Evolutionary conservation across 2,888 invertebrate species (phyloP).

Genomic region (Lasioglossum malachurum): DNA sequence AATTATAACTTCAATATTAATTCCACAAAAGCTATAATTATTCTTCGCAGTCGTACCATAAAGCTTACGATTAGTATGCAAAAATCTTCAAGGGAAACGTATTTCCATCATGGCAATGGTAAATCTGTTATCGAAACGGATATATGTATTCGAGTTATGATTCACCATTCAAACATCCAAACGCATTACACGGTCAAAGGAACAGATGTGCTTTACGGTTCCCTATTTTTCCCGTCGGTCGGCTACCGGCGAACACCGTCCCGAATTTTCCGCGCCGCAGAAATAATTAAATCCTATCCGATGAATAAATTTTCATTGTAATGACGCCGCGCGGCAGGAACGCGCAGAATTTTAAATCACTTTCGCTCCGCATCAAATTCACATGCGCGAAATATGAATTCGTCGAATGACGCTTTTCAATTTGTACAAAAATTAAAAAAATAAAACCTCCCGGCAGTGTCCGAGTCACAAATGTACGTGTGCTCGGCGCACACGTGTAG

Average conservation of each 20-base stretch:
- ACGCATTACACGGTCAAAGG: background rate
- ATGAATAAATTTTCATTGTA: conserved; percentile 47
- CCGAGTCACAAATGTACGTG: background rate
- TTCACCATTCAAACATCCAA: background rate
- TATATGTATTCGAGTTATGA: background rate
- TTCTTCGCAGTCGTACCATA: background rate
- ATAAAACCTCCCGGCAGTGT: background rate
- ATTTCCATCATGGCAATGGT: background rate
- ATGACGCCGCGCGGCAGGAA: background rate
- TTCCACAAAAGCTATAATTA: background rate
- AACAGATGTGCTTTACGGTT: conserved; percentile 8
- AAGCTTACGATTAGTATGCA: background rate
- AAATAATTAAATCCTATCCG: conserved; percentile 51
- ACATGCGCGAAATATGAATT: conserved; percentile 24
- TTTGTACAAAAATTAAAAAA: background rate
- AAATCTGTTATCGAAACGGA: background rate
- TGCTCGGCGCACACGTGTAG: background rate
- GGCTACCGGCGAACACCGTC: background rate
- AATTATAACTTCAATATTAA: background rate
- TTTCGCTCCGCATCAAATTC: conserved; percentile 30
- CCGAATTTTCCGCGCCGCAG: conserved; percentile 2
- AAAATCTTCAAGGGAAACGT: background rate
- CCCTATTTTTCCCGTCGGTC: background rate
- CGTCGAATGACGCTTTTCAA: conserved; percentile 28
- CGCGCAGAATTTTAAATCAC: conserved; percentile 47